Base-by-base conservation (phyloP, 2,888 invertebrate genomes). In the Spisula solida region DNA sequence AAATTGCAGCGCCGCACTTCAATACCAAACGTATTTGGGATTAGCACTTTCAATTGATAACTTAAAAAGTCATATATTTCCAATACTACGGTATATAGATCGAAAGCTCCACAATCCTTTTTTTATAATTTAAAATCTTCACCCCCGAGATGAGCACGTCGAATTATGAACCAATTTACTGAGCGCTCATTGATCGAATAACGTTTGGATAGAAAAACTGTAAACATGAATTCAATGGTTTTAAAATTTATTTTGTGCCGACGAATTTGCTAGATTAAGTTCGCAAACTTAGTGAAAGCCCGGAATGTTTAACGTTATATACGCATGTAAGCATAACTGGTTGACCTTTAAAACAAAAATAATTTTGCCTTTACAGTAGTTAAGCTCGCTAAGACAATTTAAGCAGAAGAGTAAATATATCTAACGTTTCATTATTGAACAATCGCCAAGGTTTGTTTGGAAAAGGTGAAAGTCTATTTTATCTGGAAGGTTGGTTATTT, bases 361-460 rank as follows among this genome's bases (percentile, higher is more conserved):
- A 66, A 6, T 66, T 25, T n/a, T 25, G 60, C 1, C 10, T 2
- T 25, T 66, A 66, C 60, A 25, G 60, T 66, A 66, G 25, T 20
- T 66, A 66, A 66, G 60, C n/a, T 66, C 5, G 25, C 12, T 66
- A 66, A 66, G 60, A 25, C 25, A 66, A 66, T 66, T 66, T 86
- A 86, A 86, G 55, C 41, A 34, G 55, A 25, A 86, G n/a, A n/a
- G 86, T 82, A 66, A 86, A 82, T 70, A 82, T 55, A 31, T 48
- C 29, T 16, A 75, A n/a, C 29, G 60, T 82, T 81, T 51, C 16
- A 10, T 41, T 82, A 86, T 86, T 86, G 86, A 86, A 75, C 81
- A n/a, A 51, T 29, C 31, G 82, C 82, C 82, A 86, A 75, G 75
- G 81, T 86, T 25, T 81, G 70, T 86, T 81, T 86, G 86, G 55